Conservation (phyloP, 2,797 vertebrate species). For the Emydoidea blandingii region DNA sequence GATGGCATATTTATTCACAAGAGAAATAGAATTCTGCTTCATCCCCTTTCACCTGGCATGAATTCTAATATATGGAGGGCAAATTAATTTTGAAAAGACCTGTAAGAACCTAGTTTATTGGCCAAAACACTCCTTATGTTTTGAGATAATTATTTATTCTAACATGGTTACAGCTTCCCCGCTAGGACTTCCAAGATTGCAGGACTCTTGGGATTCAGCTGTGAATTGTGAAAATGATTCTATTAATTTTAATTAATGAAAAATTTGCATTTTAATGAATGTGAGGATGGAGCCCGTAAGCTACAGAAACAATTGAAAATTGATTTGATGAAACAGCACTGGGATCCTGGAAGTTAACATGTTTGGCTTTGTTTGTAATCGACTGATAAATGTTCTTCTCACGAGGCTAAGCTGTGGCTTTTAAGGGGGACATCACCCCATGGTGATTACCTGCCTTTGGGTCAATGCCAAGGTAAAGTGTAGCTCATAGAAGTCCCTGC, state of each 20-base stretch:
- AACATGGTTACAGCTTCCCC: slow-evolving; percentile 37
- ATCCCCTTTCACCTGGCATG: slow-evolving; percentile 17
- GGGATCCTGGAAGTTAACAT: not conserved
- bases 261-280: slow-evolving; percentile 70
- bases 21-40: slow-evolving; percentile 1
- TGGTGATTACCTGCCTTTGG: not conserved
- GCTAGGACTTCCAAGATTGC: not conserved
- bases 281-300: slow-evolving; percentile 45
- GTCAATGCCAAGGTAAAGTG: not conserved
- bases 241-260: slow-evolving; percentile 68
- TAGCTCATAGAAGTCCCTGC: not conserved
- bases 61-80: slow-evolving; percentile 19
- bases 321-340: slow-evolving; percentile 8
- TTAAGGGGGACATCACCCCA: not conserved
- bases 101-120: slow-evolving; percentile 38
- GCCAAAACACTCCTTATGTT: slow-evolving; percentile 11
- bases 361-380: not conserved
- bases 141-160: slow-evolving; percentile 65
- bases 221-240: slow-evolving; percentile 61
- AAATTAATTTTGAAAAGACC: slow-evolving; percentile 49
- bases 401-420: rapidly evolving
- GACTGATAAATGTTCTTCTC: not conserved
- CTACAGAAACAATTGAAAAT: slow-evolving; percentile 57
- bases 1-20: not conserved
- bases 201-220: slow-evolving; percentile 35